These are phyloP conservation scores for Camelus dromedarius DNA, from an alignment of 2,113 vertebrate species.

Conservation along the genomic window DNA sequence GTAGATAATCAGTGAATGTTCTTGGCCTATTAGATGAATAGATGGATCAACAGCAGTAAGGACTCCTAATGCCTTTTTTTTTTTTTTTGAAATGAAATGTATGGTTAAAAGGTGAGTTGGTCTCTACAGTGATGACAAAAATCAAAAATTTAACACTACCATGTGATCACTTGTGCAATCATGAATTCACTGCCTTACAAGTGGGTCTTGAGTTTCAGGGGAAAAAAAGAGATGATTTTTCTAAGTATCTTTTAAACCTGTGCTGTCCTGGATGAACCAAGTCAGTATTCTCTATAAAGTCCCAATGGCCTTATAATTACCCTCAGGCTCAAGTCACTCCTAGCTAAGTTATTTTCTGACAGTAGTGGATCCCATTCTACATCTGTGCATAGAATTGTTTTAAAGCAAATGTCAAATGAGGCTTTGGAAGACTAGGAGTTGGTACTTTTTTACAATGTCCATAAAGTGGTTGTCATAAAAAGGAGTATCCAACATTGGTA, in stretches of 20 bases:
- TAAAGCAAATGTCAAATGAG: conserved; percentile 42
- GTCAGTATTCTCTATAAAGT: not conserved
- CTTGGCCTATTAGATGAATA: not conserved
- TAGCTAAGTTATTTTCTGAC: conserved; percentile 9
- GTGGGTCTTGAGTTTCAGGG: not conserved
- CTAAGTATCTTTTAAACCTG: not conserved
- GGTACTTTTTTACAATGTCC: conserved; percentile 16
- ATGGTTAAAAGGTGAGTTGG: not conserved
- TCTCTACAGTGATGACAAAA: not conserved
- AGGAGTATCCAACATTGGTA: not conserved
- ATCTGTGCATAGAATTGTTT: conserved; percentile 16
- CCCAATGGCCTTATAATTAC: not conserved
- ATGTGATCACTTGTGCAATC: not conserved
- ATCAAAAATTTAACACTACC: not conserved
- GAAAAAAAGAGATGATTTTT: conserved; percentile 23
- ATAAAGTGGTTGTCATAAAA: not conserved
- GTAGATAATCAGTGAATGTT: not conserved
- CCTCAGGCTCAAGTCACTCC: conserved; percentile 4
- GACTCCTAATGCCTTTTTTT: not conserved
- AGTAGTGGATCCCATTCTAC: not conserved
- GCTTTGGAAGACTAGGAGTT: not conserved
- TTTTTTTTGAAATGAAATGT: not conserved
- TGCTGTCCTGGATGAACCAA: not conserved
- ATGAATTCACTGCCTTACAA: conserved; percentile 3
- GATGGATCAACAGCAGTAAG: not conserved